Conservation (phyloP, 2,113 vertebrate genomes). For the Aegotheles bennettii region DNA sequence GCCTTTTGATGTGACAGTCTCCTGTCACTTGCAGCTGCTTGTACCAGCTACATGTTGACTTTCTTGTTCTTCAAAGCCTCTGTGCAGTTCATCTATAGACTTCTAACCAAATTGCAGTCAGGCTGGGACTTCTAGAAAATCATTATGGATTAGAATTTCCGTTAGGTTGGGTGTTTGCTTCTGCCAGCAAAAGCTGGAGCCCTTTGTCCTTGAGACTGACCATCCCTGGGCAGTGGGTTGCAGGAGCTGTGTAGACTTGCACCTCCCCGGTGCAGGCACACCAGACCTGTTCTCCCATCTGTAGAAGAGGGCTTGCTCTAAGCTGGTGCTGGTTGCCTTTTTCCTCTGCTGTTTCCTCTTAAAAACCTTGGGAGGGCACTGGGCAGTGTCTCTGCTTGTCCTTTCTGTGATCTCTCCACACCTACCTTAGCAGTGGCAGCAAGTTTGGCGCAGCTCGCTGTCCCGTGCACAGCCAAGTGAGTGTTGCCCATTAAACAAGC, state of each 20-base stretch:
- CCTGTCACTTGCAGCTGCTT: background rate
- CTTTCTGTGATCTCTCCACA: fast-evolving
- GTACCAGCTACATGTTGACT: background rate
- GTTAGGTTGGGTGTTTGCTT: background rate
- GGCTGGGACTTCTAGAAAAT: background rate
- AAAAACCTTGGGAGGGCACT: background rate
- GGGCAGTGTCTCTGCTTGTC: background rate
- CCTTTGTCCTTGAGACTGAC: background rate
- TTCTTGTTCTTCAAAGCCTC: background rate
- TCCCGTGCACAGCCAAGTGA: background rate
- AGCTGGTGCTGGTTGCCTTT: background rate
- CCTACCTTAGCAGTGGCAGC: background rate
- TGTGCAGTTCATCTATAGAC: background rate
- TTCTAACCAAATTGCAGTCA: background rate
- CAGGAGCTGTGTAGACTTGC: background rate
- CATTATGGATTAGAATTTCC: background rate
- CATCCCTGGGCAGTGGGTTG: background rate
- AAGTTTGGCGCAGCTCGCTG: fast-evolving
- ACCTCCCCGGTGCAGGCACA: fast-evolving
- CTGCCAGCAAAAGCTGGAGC: background rate
- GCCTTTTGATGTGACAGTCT: background rate
- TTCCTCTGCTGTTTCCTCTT: background rate
- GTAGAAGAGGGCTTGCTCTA: background rate
- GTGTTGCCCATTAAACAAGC: background rate
- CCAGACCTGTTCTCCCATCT: background rate